phyloP scores from a whole-genome alignment of 1,140 invertebrate genomes.

The Lucilia sericata region DNA sequence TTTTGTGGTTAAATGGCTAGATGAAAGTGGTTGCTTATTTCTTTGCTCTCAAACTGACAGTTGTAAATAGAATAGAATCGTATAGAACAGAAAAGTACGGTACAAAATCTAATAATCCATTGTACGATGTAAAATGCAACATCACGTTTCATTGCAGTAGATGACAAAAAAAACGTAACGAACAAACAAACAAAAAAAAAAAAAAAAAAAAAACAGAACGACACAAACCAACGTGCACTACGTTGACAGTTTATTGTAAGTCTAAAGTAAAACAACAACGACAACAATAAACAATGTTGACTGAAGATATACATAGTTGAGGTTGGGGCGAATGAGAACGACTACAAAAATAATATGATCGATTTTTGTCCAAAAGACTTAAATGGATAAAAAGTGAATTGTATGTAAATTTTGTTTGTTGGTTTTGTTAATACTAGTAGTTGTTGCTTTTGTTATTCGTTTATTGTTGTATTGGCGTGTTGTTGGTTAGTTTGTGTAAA shows the following conservation, averaged over 20 bases:
- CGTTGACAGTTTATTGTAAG: conserved; percentile 8
- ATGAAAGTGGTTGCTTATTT: background rate
- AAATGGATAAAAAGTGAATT: background rate
- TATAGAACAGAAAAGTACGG: background rate
- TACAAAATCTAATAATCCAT: background rate
- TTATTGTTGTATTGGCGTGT: conserved; percentile 20
- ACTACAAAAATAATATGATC: background rate
- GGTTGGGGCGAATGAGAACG: background rate
- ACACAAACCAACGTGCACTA: background rate
- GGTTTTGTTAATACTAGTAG: background rate
- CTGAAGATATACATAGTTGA: no score
- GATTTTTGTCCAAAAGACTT: background rate
- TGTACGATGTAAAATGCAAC: conserved; percentile 19
- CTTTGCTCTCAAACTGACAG: background rate
- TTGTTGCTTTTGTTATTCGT: background rate
- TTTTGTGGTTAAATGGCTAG: background rate
- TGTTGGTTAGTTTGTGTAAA: conserved; percentile 35
- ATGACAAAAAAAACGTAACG: conserved; percentile 18
- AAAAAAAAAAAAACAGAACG: no score
- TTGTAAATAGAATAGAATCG: background rate
- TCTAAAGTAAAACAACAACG: background rate
- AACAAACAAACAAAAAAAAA: background rate
- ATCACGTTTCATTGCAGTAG: conserved; percentile 23
- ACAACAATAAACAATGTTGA: background rate
- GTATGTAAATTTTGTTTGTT: background rate